phyloP scores from a whole-genome alignment of 2,888 invertebrate species.

The Timandra comae region DNA sequence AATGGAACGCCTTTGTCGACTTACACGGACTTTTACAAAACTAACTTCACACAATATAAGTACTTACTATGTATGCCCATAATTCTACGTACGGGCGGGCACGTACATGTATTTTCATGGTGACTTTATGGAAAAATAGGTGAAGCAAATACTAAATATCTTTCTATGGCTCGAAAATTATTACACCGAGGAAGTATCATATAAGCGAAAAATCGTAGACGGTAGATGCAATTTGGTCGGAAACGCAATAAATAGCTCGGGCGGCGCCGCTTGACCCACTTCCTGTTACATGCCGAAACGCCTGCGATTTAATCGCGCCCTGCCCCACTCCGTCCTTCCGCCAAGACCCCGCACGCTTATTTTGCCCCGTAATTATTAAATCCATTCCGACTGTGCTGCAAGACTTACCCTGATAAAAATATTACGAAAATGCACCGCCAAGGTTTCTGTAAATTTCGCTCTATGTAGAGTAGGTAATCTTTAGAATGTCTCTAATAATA shows the following conservation, averaged over 20 bases:
- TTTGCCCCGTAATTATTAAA: constrained; percentile 70
- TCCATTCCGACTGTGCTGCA: constrained; percentile 56
- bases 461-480: too few species aligned
- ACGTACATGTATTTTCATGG: too few species aligned
- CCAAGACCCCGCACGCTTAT: constrained; percentile 62
- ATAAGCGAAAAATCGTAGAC: constrained; percentile 37
- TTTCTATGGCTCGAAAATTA: background rate
- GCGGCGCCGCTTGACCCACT: constrained; percentile 73
- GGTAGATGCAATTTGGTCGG: constrained; percentile 63
- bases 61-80: too few species aligned
- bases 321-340: constrained; percentile 62
- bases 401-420: too few species aligned
- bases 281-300: constrained; percentile 73
- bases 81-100: too few species aligned
- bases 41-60: constrained; percentile 30
- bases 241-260: constrained; percentile 72
- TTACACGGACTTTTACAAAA: constrained; percentile 29
- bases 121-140: background rate
- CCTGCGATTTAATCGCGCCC: constrained; percentile 70
- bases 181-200: constrained; percentile 19
- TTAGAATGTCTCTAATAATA: too few species aligned
- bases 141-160: constrained; percentile 1
- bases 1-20: constrained; percentile 58
- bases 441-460: too few species aligned
- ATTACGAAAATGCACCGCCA: too few species aligned